Evolutionary conservation across 2,888 invertebrate genomes (phyloP).

Genomic region (Carabus problematicus): DNA sequence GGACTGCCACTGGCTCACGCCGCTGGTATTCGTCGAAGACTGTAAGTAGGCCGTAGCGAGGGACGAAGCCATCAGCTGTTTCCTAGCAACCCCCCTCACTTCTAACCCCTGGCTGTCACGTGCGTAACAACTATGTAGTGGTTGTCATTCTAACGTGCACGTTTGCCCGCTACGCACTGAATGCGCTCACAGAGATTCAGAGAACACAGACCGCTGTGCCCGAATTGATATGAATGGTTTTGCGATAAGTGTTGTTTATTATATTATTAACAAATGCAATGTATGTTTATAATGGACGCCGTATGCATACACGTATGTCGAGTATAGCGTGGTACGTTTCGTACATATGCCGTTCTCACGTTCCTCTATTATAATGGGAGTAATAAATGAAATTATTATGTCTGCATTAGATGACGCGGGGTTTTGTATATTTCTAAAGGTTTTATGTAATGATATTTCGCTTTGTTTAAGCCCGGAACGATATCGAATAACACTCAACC

Average conservation of each 20-base stretch:
- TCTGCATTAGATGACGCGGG: too few species aligned
- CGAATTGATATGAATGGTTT: constrained; percentile 16
- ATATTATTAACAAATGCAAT: constrained; percentile 33
- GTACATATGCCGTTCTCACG: constrained; percentile 28
- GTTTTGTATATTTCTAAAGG: too few species aligned
- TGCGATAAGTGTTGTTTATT: constrained; percentile 30
- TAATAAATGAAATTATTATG: too few species aligned
- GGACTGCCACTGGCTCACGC: too few species aligned
- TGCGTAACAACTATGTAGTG: constrained; percentile 32
- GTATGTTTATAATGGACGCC: constrained; percentile 13
- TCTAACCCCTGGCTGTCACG: constrained; percentile 28
- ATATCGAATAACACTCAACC: too few species aligned
- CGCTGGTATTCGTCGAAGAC: too few species aligned
- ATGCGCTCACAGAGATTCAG: neutral
- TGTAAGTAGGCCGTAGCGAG: constrained; percentile 11
- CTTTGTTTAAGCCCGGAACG: too few species aligned
- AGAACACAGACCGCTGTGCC: neutral
- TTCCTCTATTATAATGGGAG: neutral
- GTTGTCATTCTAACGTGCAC: constrained; percentile 2
- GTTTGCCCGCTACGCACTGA: neutral
- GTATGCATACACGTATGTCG: neutral
- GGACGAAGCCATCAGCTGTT: constrained; percentile 36
- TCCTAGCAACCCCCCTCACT: constrained; percentile 41
- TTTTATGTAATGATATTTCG: too few species aligned
- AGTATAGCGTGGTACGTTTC: neutral